Evolutionary conservation across 2,888 invertebrate species (phyloP).

Genomic region (Phyllotreta striolata): DNA sequence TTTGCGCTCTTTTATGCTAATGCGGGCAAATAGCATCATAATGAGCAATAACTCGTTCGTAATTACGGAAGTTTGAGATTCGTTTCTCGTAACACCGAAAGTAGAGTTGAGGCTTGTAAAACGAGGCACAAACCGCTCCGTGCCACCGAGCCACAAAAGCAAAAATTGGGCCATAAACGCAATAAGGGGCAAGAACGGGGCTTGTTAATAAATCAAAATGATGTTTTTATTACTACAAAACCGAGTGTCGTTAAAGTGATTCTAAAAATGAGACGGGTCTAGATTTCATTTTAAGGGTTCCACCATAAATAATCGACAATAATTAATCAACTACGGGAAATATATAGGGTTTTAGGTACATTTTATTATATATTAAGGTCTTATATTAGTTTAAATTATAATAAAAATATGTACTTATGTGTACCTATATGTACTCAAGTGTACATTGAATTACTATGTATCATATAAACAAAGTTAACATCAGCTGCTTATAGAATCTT

Average conservation of each 20-base stretch:
- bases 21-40: constrained; percentile 25
- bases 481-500: too few species aligned
- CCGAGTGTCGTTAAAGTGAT: constrained; percentile 47
- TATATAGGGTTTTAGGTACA: constrained; percentile 23
- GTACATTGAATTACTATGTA: too few species aligned
- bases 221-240: constrained; percentile 51
- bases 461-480: too few species aligned
- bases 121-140: constrained; percentile 31
- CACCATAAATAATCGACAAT: constrained; percentile 32
- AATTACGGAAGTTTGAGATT: constrained; percentile 33
- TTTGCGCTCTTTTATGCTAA: constrained; percentile 22
- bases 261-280: constrained; percentile 34
- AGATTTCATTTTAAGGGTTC: constrained; percentile 31
- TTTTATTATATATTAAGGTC: too few species aligned
- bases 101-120: constrained; percentile 34
- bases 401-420: too few species aligned
- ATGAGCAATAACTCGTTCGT: constrained; percentile 31
- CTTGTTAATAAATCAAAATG: constrained; percentile 52
- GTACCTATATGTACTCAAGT: too few species aligned
- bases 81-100: constrained; percentile 27
- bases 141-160: constrained; percentile 38
- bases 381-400: too few species aligned
- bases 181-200: constrained; percentile 43
- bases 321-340: constrained; percentile 31
- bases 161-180: constrained; percentile 48